phyloP scores from a whole-genome alignment of 2,888 invertebrate species.

The Eupithecia centaureata region DNA sequence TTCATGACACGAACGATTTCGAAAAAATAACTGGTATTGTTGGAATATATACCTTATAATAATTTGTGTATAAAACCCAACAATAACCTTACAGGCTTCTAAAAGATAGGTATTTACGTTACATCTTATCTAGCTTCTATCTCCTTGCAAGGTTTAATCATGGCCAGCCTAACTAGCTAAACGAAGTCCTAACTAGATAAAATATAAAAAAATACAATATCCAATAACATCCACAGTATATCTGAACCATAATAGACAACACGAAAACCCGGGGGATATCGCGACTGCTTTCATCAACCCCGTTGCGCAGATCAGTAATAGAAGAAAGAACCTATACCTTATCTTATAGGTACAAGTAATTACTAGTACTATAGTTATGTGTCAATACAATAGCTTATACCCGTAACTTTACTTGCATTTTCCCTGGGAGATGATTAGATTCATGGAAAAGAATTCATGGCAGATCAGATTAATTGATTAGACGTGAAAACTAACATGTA shows the following conservation, averaged over 20 bases:
- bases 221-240: slow-evolving; percentile 28
- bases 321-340: slow-evolving; percentile 19
- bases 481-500: background rate
- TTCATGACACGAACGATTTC: background rate
- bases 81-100: background rate
- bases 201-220: background rate
- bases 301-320: slow-evolving; percentile 44
- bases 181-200: background rate
- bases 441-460: background rate
- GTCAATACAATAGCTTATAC: background rate
- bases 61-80: too few species aligned
- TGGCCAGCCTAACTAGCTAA: background rate
- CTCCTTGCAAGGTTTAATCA: background rate
- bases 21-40: too few species aligned
- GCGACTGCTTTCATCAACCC: slow-evolving; percentile 58
- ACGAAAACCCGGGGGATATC: slow-evolving; percentile 42
- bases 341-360: slow-evolving; percentile 14
- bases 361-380: background rate
- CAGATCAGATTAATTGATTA: background rate
- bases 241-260: slow-evolving; percentile 44
- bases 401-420: background rate
- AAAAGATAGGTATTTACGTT: background rate
- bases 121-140: too few species aligned
- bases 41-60: too few species aligned
- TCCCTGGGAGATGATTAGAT: background rate